phyloP scores from a whole-genome alignment of 2,888 invertebrate genomes.

The Melinopterus prodromus region DNA sequence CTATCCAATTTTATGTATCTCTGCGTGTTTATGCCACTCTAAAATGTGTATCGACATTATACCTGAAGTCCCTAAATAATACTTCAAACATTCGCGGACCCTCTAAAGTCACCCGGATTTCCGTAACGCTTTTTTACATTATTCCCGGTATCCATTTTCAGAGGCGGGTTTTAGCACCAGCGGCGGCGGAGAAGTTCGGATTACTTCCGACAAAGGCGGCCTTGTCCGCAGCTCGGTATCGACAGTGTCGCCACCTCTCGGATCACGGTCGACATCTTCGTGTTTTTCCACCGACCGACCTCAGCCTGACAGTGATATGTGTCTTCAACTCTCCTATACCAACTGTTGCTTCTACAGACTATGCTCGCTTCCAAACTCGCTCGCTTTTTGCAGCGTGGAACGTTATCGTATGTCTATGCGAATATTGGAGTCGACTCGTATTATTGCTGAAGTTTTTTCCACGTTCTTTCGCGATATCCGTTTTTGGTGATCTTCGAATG shows the following conservation, averaged over 20 bases:
- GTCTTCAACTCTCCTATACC: constrained; percentile 39
- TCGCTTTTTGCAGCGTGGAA: background rate
- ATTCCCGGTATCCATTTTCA: background rate
- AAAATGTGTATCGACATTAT: too few species aligned
- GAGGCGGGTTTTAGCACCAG: background rate
- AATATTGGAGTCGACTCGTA: background rate
- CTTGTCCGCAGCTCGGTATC: constrained; percentile 5
- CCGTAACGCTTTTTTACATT: background rate
- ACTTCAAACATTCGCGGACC: background rate
- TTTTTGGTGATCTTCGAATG: background rate
- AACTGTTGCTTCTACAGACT: constrained; percentile 33
- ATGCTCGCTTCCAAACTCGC: background rate
- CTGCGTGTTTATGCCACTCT: too few species aligned
- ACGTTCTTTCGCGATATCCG: background rate
- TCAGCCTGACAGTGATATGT: constrained; percentile 37
- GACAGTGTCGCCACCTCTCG: constrained; percentile 15
- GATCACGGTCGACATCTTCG: constrained; percentile 19
- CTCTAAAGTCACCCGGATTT: background rate
- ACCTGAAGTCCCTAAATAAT: background rate
- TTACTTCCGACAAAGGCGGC: background rate
- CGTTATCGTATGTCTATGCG: background rate
- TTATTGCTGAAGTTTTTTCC: background rate
- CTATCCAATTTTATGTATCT: too few species aligned
- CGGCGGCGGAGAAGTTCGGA: background rate
- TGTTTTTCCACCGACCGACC: constrained; percentile 12